Evolutionary conservation across 2,113 vertebrate genomes (phyloP).

Genomic region (Notechis scutatus): DNA sequence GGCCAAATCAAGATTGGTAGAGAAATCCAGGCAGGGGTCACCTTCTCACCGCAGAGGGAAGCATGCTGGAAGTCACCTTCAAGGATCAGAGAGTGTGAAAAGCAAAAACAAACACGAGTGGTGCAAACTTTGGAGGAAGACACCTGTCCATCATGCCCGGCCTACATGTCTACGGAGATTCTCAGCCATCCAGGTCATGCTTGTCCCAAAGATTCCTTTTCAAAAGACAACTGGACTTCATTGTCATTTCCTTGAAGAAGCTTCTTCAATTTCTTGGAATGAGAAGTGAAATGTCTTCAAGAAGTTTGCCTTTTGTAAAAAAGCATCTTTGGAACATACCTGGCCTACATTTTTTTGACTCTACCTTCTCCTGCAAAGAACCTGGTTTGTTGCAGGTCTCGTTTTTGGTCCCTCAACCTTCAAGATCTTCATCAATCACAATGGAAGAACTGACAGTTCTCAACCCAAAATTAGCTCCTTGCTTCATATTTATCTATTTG

Average conservation of each 20-base stretch:
- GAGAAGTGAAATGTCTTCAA: background rate
- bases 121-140: background rate
- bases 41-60: background rate
- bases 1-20: background rate
- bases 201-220: background rate
- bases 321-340: no score
- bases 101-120: background rate
- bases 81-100: background rate
- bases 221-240: background rate
- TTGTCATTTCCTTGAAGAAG: background rate
- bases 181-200: no score
- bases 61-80: background rate
- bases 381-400: background rate
- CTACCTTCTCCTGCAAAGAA: background rate
- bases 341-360: background rate
- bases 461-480: background rate
- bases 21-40: background rate
- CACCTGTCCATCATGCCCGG: background rate
- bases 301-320: no score
- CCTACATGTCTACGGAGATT: background rate
- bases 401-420: background rate
- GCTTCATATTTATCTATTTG: no score
- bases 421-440: background rate
- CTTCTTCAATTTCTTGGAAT: background rate
- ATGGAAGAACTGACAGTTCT: background rate